These are phyloP conservation scores for Pundamilia nyererei DNA, from an alignment of 2,113 vertebrate genomes.

Conservation along the genomic window DNA sequence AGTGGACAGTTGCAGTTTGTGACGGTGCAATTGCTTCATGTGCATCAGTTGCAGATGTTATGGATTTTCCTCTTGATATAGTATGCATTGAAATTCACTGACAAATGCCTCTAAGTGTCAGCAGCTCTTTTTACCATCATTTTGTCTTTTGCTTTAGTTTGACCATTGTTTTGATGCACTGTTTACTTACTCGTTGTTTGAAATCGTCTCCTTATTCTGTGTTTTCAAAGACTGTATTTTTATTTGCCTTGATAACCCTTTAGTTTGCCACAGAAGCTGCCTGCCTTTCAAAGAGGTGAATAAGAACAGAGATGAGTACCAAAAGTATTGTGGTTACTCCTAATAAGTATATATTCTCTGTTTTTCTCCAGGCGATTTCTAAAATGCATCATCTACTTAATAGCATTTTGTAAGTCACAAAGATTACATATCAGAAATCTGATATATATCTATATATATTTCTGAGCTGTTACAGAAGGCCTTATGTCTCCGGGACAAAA, in stretches of 20 bases:
- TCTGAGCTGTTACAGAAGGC: neutral
- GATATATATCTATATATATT: neutral
- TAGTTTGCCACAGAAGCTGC: too few species aligned
- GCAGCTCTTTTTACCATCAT: neutral
- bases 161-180: neutral
- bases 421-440: neutral
- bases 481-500: neutral
- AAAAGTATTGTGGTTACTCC: neutral
- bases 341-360: neutral
- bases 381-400: neutral
- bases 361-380: neutral
- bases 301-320: neutral
- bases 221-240: neutral
- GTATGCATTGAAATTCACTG: neutral
- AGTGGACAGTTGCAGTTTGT: neutral
- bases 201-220: fast-evolving
- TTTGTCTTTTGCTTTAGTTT: neutral
- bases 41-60: neutral
- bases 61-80: neutral
- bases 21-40: neutral
- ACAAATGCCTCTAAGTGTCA: neutral
- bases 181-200: neutral
- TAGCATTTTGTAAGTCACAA: neutral
- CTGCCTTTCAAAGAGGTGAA: neutral
- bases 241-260: neutral